Base-by-base conservation (phyloP, 2,113 vertebrate species). In the Corvus cornix region DNA sequence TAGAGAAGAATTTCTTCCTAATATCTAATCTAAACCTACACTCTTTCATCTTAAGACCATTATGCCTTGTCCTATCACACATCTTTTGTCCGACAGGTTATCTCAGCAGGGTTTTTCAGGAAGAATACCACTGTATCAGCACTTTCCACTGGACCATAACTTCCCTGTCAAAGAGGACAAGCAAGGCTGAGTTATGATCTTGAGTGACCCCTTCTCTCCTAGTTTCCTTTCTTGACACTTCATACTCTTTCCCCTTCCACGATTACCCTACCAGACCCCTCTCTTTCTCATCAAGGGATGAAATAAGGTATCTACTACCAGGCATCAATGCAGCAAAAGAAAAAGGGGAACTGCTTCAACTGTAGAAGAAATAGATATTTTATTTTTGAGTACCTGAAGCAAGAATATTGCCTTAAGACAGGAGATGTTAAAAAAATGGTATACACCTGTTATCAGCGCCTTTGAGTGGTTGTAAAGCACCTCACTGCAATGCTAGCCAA, bases 51-150 rank as follows among this genome's bases (percentile, higher is more conserved):
- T 62, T 31, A 31, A 83, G 17, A 26, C 13, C 53, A 24, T 53
- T n/a, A 26, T 0, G 0, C n/a, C 22, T 80, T 51, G 44, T 51
- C 27, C n/a, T 59, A 13, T 35, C 13, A 26, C 11, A 27, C 0
- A 0, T 31, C 7, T 26, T 67, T 48, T 69, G 43, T 22, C n/a
- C 22, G 3, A 17, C 18, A 39, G 27, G 30, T 78, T 81, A 35
- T 37, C 66, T 82, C 52, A 84, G 23, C 27, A 56, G 31, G 10
- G 7, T 3, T 87, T 93, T 92, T 53, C 53, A 82, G 76, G 39
- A 82, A 78, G 20, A 17, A 52, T 20, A 35, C 15, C 48, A 5
- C 14, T 26, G 9, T n/a, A 41, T 48, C 53, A 48, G 22, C n/a
- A 35, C 31, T 74, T 76, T 46, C 19, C 58, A 82, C 35, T 35